Conservation (phyloP, 2,113 vertebrate species). For the Synchiropus splendidus region DNA sequence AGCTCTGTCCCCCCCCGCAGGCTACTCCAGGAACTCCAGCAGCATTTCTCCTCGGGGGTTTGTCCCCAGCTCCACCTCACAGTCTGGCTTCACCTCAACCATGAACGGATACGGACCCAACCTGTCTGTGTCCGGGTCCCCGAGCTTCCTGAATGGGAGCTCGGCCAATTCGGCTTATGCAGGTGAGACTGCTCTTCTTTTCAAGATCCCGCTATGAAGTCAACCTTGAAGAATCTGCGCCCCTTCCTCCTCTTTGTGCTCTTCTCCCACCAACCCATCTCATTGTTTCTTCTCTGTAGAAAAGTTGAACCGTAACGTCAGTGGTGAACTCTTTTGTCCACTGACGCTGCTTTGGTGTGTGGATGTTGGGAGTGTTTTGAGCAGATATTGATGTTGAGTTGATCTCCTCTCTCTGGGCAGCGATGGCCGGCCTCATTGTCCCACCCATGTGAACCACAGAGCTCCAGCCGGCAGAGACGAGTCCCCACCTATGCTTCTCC, state of each 20-base stretch:
- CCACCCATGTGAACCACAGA: constrained; percentile 70
- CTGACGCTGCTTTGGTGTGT: not conserved
- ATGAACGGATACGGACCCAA: constrained; percentile 82
- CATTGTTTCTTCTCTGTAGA: constrained; percentile 1
- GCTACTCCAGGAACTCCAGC: constrained; percentile 83
- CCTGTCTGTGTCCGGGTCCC: constrained; percentile 85
- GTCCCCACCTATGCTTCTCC: no score
- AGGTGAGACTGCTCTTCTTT: no score
- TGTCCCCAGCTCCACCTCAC: constrained; percentile 83
- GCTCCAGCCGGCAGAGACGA: not conserved
- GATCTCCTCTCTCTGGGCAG: constrained; percentile 48
- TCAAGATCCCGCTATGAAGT: not conserved
- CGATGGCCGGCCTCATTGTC: constrained; percentile 76
- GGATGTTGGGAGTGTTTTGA: not conserved
- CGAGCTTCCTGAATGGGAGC: constrained; percentile 92
- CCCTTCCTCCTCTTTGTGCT: constrained; percentile 64
- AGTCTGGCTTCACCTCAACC: constrained; percentile 77
- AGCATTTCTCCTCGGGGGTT: constrained; percentile 81
- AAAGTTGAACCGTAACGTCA: constrained; percentile 77
- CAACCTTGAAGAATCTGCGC: no score
- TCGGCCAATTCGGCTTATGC: constrained; percentile 89
- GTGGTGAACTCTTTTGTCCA: not conserved
- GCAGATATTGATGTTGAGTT: not conserved
- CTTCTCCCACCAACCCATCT: constrained; percentile 4
- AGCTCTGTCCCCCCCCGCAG: no score